Evolutionary conservation across 2,888 invertebrate species (phyloP).

Genomic region (Melangyna quadrimaculata): DNA sequence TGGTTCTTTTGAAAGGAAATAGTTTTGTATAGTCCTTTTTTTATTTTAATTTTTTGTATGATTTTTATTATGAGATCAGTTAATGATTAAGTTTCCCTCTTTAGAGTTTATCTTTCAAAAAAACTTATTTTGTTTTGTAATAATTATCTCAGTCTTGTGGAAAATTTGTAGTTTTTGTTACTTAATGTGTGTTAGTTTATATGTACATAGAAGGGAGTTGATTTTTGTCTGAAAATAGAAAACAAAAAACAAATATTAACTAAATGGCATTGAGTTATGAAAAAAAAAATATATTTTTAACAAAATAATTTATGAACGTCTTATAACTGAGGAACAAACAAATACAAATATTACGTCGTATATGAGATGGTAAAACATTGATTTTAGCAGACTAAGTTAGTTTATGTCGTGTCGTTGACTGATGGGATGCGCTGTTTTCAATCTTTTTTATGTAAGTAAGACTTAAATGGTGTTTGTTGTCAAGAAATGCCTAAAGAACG

Average conservation of each 20-base stretch:
- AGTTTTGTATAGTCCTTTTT: constrained; percentile 35
- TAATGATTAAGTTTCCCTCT: constrained; percentile 45
- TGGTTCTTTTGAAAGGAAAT: constrained; percentile 59
- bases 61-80: constrained; percentile 62
- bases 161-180: constrained; percentile 71
- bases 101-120: constrained; percentile 54
- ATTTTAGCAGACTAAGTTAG: no score
- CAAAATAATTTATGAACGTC: no score
- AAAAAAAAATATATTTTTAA: no score
- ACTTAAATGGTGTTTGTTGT: no score
- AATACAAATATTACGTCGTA: no score
- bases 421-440: no score
- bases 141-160: constrained; percentile 69
- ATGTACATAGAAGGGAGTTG: constrained; percentile 63
- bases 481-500: no score
- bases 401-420: no score
- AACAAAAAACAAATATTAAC: neutral
- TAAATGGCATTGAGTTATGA: no score
- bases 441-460: no score
- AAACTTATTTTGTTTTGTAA: constrained; percentile 39
- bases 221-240: constrained; percentile 57
- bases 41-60: neutral
- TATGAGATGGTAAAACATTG: no score
- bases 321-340: no score
- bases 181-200: constrained; percentile 61